phyloP scores from a whole-genome alignment of 2,797 vertebrate genomes.

The Prionace glauca region DNA sequence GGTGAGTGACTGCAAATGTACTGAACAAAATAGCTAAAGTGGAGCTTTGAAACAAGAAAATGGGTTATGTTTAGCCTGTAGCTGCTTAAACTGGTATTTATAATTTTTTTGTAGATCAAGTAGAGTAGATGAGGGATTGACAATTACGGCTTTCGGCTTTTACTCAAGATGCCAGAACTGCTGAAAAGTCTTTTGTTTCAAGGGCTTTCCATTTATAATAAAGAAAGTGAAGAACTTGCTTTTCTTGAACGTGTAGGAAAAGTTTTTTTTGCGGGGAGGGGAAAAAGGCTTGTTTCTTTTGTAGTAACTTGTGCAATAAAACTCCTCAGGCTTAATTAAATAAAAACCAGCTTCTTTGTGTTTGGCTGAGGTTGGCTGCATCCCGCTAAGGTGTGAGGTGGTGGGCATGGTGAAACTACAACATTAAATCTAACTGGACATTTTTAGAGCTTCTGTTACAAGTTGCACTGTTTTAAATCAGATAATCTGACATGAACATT shows the following conservation, averaged over 20 bases:
- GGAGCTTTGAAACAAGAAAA: neutral
- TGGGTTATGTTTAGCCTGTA: neutral
- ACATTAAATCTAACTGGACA: neutral
- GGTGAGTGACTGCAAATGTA: neutral
- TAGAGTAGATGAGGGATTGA: neutral
- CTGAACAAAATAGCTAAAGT: neutral
- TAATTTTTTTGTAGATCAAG: neutral
- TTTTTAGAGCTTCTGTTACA: neutral
- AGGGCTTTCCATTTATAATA: neutral
- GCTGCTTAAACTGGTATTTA: neutral
- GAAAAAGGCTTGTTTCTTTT: neutral
- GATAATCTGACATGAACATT: neutral
- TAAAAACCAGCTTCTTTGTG: neutral
- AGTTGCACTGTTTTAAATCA: neutral
- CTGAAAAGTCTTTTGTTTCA: neutral
- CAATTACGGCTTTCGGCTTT: neutral
- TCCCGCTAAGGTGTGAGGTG: neutral
- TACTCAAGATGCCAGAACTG: slow-evolving; percentile 15
- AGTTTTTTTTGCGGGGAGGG: neutral
- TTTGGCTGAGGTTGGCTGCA: neutral
- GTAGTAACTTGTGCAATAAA: slow-evolving; percentile 33
- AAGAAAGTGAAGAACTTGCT: neutral
- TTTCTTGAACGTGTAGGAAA: neutral
- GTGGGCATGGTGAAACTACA: neutral
- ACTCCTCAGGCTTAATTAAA: neutral